These are phyloP conservation scores for Heterocephalus glaber DNA, from an alignment of 2,113 vertebrate species.

Conservation along the genomic window DNA sequence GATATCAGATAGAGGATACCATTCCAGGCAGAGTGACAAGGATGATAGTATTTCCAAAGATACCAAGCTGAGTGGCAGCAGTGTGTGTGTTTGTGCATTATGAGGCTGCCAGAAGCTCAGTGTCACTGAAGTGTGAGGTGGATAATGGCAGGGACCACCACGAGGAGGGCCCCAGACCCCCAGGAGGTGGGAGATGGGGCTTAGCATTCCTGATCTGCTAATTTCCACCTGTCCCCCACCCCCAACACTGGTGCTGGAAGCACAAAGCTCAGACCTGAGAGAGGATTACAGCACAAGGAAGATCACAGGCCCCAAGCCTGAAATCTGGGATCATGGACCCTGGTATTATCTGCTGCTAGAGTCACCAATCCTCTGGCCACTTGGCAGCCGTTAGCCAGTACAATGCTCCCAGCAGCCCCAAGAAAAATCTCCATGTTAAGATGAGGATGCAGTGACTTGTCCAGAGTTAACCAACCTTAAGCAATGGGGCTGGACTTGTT, in stretches of 20 bases:
- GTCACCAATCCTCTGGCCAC: not conserved
- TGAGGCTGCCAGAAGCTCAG: not conserved
- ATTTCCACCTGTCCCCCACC: not conserved
- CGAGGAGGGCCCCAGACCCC: not conserved
- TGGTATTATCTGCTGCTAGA: not conserved
- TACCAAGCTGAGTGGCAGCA: not conserved
- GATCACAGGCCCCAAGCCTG: not conserved
- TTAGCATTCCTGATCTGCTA: not conserved
- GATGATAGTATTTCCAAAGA: not conserved
- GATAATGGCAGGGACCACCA: not conserved
- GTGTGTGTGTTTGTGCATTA: not conserved
- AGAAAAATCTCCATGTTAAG: not conserved
- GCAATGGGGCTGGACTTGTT: not conserved
- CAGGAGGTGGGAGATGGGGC: not conserved
- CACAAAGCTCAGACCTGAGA: not conserved
- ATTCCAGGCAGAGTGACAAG: not conserved
- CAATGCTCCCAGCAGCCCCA: not conserved
- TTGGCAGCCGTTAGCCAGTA: not conserved
- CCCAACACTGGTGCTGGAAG: not conserved
- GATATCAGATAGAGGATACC: not conserved
- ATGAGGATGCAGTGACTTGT: not conserved
- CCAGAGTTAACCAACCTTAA: not conserved
- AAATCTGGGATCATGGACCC: not conserved
- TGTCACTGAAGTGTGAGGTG: not conserved
- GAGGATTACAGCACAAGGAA: not conserved